These are phyloP conservation scores for Ceratina calcarata DNA, from an alignment of 1,140 invertebrate genomes.

Conservation along the genomic window DNA sequence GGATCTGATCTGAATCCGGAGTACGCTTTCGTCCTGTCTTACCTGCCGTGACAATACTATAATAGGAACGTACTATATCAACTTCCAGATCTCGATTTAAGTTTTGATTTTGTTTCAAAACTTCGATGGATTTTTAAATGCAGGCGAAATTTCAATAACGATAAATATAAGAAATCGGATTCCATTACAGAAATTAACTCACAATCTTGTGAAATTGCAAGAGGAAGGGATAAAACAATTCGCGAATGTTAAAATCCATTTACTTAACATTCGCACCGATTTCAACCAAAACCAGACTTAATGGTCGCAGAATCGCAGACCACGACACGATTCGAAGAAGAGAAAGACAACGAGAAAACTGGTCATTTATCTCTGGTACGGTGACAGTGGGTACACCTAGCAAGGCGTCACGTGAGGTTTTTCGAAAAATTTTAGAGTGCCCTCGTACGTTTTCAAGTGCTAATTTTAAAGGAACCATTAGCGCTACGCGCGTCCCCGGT, in stretches of 20 bases:
- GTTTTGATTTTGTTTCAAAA: too few relatives aligned
- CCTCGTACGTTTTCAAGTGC: slow-evolving; percentile 57
- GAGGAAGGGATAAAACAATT: neutral
- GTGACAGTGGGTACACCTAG: slow-evolving; percentile 12
- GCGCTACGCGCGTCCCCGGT: slow-evolving; percentile 78
- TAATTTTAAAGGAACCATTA: slow-evolving; percentile 80
- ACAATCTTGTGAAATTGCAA: neutral
- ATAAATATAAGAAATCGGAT: too few relatives aligned
- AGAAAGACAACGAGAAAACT: neutral
- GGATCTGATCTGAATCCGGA: too few relatives aligned
- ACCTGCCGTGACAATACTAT: too few relatives aligned
- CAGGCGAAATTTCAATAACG: too few relatives aligned
- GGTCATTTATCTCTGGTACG: slow-evolving; percentile 21
- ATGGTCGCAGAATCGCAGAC: neutral
- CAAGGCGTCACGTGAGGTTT: slow-evolving; percentile 20
- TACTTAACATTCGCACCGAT: slow-evolving; percentile 33
- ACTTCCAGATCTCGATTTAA: too few relatives aligned
- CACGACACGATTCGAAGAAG: neutral
- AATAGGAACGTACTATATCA: too few relatives aligned
- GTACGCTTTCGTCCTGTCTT: too few relatives aligned
- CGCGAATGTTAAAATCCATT: slow-evolving; percentile 18
- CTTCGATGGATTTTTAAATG: too few relatives aligned
- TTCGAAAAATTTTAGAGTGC: slow-evolving; percentile 63
- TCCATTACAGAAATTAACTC: slow-evolving; percentile 16
- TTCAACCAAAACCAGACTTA: neutral